phyloP scores from a whole-genome alignment of 92 coral and sea anemone species.

The Porites cylindrica region DNA sequence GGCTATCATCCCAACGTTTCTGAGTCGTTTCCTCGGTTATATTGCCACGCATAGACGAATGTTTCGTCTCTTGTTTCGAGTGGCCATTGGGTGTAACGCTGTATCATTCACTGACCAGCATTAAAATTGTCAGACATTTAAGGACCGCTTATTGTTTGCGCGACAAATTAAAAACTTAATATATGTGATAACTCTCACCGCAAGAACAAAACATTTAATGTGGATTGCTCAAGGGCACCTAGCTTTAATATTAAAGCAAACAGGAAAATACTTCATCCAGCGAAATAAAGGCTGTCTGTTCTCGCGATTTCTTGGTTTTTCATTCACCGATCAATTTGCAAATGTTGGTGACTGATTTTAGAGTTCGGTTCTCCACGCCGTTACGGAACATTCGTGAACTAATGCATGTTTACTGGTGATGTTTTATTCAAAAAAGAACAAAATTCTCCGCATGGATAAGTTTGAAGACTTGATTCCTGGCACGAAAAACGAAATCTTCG shows the following conservation, averaged over 20 bases:
- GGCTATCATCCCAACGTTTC: too few relatives aligned
- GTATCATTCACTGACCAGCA: background rate
- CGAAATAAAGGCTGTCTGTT: background rate
- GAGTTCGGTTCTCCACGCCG: too few relatives aligned
- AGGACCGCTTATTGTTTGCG: background rate
- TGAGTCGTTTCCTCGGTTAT: background rate
- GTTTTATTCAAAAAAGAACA: slow-evolving; percentile 20
- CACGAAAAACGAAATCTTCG: background rate
- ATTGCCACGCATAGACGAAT: background rate
- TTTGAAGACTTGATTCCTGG: background rate
- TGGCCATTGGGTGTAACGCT: background rate
- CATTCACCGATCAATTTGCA: background rate
- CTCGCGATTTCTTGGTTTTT: background rate
- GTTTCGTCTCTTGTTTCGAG: too few relatives aligned
- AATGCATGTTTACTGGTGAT: background rate
- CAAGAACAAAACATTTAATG: background rate
- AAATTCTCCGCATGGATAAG: slow-evolving; percentile 23
- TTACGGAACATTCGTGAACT: background rate
- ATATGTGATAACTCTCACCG: background rate
- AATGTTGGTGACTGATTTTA: background rate
- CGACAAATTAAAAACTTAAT: background rate
- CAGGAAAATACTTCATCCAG: slow-evolving; percentile 24
- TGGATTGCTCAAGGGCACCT: slow-evolving; percentile 8
- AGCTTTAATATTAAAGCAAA: background rate
- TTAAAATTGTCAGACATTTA: background rate